Evolutionary conservation across 2,113 vertebrate species (phyloP), one percentile per base, ranked within the genome.

Genomic region (Dipodomys spectabilis): DNA sequence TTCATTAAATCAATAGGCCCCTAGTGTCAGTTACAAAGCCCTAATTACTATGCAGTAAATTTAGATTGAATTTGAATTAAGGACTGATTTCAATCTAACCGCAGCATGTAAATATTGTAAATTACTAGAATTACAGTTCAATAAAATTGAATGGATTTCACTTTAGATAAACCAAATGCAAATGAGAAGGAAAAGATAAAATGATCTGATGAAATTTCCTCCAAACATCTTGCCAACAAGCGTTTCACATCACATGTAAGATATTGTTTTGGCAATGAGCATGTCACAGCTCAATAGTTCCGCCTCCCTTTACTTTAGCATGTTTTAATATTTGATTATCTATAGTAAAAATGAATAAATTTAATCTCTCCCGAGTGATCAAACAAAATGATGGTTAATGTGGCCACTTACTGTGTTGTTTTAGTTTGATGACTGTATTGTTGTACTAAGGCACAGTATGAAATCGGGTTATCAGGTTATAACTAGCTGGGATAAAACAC

Each of bases 61-160:
- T 98, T 98, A 98, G 98, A 98, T 98, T 98, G 98, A 98, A 98
- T 98, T 98, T 98, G 98, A 98, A 98, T 98, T 98, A 98, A 98
- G 98, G 97, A 98, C 97, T 98, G 98, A 98, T 98, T 98, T 98
- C 98, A 98, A 98, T 98, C 98, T 98, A 98, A 97, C 98, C 95
- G 69, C 98, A 97, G 97, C 98, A 98, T 98, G 98, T 98, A 98
- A 98, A 98, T 98, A 98, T 98, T 98, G 98, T 98, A 98, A 98
- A 98, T 98, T 97, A 97, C 98, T 96, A 97, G 98, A 98, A 98
- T 98, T 98, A 99, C 98, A 99, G 97, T 98, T 99, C 98, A 98
- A 99, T 99, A 98, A 98, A 98, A 98, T 97, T 97, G 98, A 98
- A 97, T 98, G 98, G 97, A 98, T 98, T 98, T 98, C 97, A 97